These are phyloP conservation scores for Trachythela sp. DNA, from an alignment of 64 coral and sea anemone genomes.

Conservation along the genomic window DNA sequence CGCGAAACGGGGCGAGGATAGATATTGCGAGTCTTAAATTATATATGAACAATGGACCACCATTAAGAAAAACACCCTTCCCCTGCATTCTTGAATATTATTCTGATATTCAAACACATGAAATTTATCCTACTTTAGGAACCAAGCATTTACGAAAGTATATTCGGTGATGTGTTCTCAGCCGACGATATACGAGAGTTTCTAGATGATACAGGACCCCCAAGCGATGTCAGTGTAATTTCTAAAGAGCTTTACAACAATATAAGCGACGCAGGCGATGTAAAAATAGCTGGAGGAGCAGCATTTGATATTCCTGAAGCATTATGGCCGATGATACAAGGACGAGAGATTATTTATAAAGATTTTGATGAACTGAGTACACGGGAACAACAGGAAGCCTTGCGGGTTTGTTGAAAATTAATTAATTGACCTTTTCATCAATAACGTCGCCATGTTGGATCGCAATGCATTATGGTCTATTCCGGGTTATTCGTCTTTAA, in stretches of 20 bases:
- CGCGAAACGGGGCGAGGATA: no score
- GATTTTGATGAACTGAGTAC: background rate
- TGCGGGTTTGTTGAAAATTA: background rate
- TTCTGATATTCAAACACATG: no score
- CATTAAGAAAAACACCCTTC: no score
- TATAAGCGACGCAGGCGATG: background rate
- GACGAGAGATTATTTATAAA: background rate
- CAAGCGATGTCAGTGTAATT: background rate
- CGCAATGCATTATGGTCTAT: no score
- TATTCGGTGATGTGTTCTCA: background rate
- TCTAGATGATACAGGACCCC: background rate
- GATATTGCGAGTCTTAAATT: no score
- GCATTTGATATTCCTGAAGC: background rate
- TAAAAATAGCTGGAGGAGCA: background rate
- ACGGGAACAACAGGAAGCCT: background rate
- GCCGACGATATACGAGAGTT: background rate
- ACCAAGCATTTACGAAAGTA: background rate
- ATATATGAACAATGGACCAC: no score
- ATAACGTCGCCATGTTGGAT: no score
- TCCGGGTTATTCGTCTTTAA: background rate
- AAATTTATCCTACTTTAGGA: background rate
- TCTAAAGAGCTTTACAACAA: background rate
- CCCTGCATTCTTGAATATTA: no score
- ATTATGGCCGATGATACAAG: background rate
- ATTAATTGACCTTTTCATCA: background rate